Percentiles rank a stretch among this genome's conserved stretches.
Evolutionary conservation across 2,888 invertebrate genomes (phyloP).

Genomic region (Pterostichus madidus): DNA sequence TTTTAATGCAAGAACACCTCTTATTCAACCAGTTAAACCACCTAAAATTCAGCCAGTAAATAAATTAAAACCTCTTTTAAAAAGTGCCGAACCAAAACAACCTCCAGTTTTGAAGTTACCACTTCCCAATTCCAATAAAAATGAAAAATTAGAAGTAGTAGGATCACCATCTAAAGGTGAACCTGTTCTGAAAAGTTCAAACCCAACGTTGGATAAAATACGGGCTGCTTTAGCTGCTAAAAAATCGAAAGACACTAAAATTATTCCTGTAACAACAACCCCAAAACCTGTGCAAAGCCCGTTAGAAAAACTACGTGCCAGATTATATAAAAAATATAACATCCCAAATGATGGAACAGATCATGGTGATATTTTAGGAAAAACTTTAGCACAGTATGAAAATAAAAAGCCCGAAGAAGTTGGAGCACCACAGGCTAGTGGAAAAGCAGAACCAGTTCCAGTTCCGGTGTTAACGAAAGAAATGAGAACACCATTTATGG

Average conservation of each 20-base stretch:
- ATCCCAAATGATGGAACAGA: conserved; percentile 16
- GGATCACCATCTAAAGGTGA: not conserved
- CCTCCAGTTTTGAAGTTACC: too few species aligned
- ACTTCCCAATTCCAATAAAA: too few species aligned
- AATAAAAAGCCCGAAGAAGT: conserved; percentile 35
- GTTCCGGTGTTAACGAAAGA: conserved; percentile 68
- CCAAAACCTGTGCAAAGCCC: not conserved
- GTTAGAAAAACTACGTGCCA: conserved; percentile 8
- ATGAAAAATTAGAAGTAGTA: not conserved
- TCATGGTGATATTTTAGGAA: conserved; percentile 34
- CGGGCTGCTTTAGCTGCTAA: not conserved
- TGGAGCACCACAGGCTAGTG: not conserved
- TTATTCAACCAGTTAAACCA: not conserved
- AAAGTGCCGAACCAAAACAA: not conserved
- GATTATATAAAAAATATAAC: conserved; percentile 47
- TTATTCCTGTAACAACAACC: not conserved
- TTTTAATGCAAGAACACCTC: not conserved
- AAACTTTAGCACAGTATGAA: conserved; percentile 24
- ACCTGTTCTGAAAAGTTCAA: not conserved
- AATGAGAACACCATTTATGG: conserved; percentile 70
- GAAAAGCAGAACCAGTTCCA: conserved; percentile 41
- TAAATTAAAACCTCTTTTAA: conserved; percentile 9
- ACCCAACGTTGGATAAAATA: conserved; percentile 31
- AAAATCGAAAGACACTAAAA: not conserved
- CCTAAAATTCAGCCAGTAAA: conserved; percentile 9